Percentiles rank a stretch among this genome's conserved stretches.
Conservation (phyloP, 2,113 vertebrate genomes). For the Felis chaus region DNA sequence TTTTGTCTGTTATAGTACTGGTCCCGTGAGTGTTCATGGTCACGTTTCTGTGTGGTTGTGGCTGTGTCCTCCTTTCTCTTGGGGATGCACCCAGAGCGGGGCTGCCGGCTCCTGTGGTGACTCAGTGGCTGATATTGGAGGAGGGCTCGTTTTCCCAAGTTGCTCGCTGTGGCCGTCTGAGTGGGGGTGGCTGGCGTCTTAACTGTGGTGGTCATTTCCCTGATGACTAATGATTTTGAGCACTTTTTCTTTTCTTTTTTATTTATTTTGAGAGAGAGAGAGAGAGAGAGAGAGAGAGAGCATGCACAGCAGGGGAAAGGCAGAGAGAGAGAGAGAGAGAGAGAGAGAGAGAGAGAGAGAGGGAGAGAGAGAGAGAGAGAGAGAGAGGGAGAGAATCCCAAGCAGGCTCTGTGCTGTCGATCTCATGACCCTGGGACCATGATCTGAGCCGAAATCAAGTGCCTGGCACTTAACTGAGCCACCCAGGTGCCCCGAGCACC, state of each 20-base stretch:
- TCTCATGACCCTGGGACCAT: too few relatives aligned
- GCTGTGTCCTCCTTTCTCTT: background rate
- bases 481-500: background rate
- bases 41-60: background rate
- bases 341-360: too few relatives aligned
- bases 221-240: background rate
- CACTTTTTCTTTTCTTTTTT: background rate
- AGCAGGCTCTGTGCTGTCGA: too few relatives aligned
- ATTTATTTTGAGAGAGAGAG: too few relatives aligned
- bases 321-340: too few relatives aligned
- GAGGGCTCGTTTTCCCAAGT: accelerated
- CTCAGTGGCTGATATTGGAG: background rate
- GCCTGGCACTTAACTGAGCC: too few relatives aligned
- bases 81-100: background rate
- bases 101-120: accelerated
- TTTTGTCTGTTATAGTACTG: background rate
- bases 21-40: accelerated
- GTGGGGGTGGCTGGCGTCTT: background rate
- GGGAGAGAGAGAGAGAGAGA: too few relatives aligned
- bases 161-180: accelerated
- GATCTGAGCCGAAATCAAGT: too few relatives aligned
- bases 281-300: too few relatives aligned
- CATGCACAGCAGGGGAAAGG: too few relatives aligned
- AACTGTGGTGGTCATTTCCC: background rate
- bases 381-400: too few relatives aligned